These are phyloP conservation scores for Cerceris ruficornis DNA, from an alignment of 2,888 invertebrate genomes.

Conservation along the genomic window DNA sequence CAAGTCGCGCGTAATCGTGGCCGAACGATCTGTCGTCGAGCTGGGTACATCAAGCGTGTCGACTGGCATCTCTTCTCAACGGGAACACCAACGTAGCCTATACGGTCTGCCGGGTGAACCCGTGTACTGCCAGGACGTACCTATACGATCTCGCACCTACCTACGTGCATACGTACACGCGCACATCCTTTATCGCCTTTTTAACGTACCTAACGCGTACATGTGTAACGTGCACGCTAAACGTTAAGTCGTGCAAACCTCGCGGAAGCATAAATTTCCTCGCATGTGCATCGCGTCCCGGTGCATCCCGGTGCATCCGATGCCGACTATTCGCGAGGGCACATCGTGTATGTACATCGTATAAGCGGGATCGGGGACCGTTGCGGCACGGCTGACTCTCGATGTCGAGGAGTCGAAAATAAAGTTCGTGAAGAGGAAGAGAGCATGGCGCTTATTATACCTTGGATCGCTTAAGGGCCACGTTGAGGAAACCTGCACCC, in stretches of 20 bases:
- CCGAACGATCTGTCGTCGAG: slow-evolving; percentile 52
- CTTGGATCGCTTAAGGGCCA: slow-evolving; percentile 42
- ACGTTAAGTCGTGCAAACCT: slow-evolving; percentile 36
- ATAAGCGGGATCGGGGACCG: slow-evolving; percentile 3
- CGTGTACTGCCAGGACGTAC: not conserved
- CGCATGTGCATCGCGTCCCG: slow-evolving; percentile 27
- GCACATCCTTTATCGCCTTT: slow-evolving; percentile 10
- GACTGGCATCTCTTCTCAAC: slow-evolving; percentile 24
- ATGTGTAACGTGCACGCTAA: slow-evolving; percentile 26
- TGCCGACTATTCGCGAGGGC: not conserved
- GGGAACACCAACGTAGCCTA: slow-evolving; percentile 19
- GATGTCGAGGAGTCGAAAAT: slow-evolving; percentile 38
- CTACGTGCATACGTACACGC: not conserved
- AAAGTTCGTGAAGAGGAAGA: slow-evolving; percentile 34
- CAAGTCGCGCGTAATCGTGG: slow-evolving; percentile 50
- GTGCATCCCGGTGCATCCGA: slow-evolving; percentile 21
- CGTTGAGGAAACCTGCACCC: slow-evolving; percentile 48
- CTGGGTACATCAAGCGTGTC: slow-evolving; percentile 40
- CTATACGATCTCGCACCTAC: not conserved
- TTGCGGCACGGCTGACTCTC: not conserved
- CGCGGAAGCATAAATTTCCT: slow-evolving; percentile 47
- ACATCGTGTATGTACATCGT: not conserved
- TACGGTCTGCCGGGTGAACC: not conserved
- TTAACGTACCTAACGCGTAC: slow-evolving; percentile 18
- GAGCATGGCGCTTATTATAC: slow-evolving; percentile 54